Percentiles rank a stretch among this genome's conserved stretches.
Conservation (phyloP, 2,113 vertebrate genomes). For the Crocuta crocuta region DNA sequence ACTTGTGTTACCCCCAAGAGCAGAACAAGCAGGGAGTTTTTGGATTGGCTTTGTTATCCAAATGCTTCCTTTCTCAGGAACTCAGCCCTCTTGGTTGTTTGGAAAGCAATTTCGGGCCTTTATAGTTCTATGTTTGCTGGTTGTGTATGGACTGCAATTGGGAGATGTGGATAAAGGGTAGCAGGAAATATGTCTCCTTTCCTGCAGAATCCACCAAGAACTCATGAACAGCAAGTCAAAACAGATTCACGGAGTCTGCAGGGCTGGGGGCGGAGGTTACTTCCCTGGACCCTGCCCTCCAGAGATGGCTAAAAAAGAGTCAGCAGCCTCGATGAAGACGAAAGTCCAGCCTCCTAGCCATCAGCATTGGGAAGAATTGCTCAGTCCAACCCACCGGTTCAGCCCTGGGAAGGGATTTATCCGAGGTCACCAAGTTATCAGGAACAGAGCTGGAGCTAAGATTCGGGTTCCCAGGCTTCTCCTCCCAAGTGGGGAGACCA, state of each 20-base stretch:
- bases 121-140: not conserved
- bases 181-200: not conserved
- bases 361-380: not conserved
- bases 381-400: not conserved
- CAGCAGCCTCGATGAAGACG: not conserved
- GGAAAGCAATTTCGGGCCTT: not conserved
- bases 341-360: not conserved
- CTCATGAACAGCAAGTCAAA: not conserved
- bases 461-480: not conserved
- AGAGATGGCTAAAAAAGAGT: not conserved
- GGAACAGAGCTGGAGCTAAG: not conserved
- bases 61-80: not conserved
- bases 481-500: not conserved
- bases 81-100: not conserved
- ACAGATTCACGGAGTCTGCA: not conserved
- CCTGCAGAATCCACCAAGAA: not conserved
- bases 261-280: no score
- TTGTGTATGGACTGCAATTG: rapidly evolving
- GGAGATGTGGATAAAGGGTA: not conserved
- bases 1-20: not conserved
- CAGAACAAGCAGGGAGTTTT: not conserved
- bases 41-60: not conserved
- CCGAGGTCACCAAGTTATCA: not conserved
- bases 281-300: not conserved
- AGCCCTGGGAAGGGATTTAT: not conserved